Conservation (phyloP, 2,797 vertebrate genomes). For the Esox masquinongy region DNA sequence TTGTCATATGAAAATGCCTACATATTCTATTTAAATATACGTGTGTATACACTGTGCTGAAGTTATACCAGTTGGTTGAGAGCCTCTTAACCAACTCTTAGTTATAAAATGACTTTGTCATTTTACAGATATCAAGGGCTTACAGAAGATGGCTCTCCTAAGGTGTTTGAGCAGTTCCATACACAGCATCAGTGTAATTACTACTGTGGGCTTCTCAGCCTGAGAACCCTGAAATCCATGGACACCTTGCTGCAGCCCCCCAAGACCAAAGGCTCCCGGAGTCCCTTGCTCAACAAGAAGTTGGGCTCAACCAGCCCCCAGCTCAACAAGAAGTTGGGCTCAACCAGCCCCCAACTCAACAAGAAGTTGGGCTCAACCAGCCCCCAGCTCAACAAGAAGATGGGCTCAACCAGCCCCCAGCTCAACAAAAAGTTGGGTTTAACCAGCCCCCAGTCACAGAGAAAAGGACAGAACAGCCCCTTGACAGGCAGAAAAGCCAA, state of each 20-base stretch:
- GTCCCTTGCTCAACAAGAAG: conserved; percentile 85
- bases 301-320: conserved; percentile 88
- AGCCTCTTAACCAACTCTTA: conserved; percentile 2
- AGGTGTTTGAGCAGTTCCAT: conserved; percentile 87
- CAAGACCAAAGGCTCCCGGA: conserved; percentile 88
- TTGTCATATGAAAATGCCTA: not conserved
- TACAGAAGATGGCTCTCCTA: conserved; percentile 83
- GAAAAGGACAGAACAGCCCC: conserved; percentile 82
- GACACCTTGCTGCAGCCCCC: conserved; percentile 76
- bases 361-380: conserved; percentile 85
- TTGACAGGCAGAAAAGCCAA: conserved; percentile 71
- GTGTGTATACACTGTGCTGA: not conserved
- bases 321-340: conserved; percentile 82
- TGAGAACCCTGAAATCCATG: conserved; percentile 77
- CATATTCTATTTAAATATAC: not conserved
- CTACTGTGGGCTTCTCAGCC: conserved; percentile 87
- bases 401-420: conserved; percentile 87
- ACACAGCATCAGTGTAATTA: conserved; percentile 86
- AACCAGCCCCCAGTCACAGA: conserved; percentile 88
- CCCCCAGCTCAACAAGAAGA: conserved; percentile 85
- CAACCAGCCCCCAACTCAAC: conserved; percentile 86
- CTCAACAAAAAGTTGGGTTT: conserved; percentile 82
- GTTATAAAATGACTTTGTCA: conserved; percentile 22
- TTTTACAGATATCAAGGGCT: conserved; percentile 91
- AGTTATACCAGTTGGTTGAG: conserved; percentile 7